These are phyloP conservation scores for Gallinago jamesoni DNA, from an alignment of 2,113 vertebrate species.

Conservation along the genomic window DNA sequence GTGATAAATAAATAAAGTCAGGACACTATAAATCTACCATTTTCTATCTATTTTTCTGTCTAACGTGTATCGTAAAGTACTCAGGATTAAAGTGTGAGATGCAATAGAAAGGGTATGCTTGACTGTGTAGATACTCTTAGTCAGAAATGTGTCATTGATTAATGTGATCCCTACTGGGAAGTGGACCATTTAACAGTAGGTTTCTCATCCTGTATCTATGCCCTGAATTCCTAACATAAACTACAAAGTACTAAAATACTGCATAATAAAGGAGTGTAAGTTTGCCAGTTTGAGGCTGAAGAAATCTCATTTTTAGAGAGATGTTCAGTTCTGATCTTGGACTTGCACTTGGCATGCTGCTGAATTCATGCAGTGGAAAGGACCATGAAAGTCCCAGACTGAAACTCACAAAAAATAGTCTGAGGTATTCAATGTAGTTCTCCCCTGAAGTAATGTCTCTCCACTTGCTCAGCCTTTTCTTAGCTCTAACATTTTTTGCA, in stretches of 20 bases:
- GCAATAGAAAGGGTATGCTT: background rate
- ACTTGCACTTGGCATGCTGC: accelerated
- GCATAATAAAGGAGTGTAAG: background rate
- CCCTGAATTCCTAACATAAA: background rate
- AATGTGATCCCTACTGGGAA: background rate
- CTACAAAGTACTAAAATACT: background rate
- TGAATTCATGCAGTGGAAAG: background rate
- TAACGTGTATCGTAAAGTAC: background rate
- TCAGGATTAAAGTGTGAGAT: background rate
- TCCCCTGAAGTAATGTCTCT: accelerated
- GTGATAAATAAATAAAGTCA: background rate
- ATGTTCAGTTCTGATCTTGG: background rate
- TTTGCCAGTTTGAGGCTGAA: background rate
- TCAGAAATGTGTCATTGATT: background rate
- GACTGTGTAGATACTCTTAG: background rate
- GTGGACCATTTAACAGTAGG: background rate
- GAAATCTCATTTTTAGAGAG: background rate
- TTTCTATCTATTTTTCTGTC: background rate
- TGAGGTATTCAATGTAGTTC: background rate
- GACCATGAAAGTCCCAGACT: background rate
- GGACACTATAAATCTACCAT: background rate
- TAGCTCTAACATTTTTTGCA: background rate
- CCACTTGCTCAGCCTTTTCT: background rate
- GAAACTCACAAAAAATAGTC: background rate
- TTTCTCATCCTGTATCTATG: background rate